phyloP scores from a whole-genome alignment of 2,113 vertebrate genomes.

The Prinia subflava region DNA sequence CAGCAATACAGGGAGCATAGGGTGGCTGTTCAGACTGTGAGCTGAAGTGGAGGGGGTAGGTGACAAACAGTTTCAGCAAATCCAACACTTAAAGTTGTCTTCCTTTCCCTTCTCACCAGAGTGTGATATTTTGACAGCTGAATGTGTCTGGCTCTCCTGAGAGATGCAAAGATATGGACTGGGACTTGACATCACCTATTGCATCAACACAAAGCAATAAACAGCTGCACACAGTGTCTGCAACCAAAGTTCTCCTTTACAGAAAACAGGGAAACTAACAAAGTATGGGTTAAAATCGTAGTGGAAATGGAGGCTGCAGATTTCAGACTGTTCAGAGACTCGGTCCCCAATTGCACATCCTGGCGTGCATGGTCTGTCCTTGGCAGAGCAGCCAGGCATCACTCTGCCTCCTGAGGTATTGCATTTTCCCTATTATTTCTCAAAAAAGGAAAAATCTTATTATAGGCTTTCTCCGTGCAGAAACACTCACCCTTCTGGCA shows the following conservation, averaged over 20 bases:
- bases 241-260: not conserved
- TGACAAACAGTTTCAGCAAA: not conserved
- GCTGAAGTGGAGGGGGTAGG: not conserved
- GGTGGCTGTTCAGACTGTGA: not conserved
- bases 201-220: not conserved
- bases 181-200: not conserved
- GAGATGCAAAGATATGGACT: not conserved
- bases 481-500: not conserved
- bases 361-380: not conserved
- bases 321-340: not conserved
- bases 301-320: not conserved
- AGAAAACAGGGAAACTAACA: not conserved
- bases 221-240: conserved; percentile 5
- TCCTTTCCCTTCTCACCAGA: not conserved
- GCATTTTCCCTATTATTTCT: not conserved
- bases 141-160: not conserved
- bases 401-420: not conserved
- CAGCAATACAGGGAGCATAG: not conserved
- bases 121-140: conserved; percentile 17
- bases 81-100: not conserved
- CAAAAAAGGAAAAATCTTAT: not conserved
- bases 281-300: not conserved
- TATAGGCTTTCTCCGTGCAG: not conserved
- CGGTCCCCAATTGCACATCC: fast-evolving
- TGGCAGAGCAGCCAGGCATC: not conserved